Evolutionary conservation across 2,888 invertebrate genomes (phyloP).

Genomic region (Pseudococcus jackbeardsleyi): DNA sequence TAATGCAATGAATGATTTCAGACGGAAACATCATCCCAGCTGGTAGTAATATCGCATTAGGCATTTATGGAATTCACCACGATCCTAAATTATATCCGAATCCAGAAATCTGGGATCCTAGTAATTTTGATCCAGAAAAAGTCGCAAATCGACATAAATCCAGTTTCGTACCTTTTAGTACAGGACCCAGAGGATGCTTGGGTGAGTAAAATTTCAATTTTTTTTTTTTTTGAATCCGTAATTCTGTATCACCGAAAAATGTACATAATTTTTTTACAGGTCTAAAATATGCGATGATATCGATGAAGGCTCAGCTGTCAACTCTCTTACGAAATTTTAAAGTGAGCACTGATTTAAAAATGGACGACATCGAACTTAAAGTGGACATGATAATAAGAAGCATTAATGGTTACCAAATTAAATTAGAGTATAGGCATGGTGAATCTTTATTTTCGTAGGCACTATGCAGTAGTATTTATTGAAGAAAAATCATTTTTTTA

Average conservation of each 20-base stretch:
- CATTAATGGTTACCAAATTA: constrained; percentile 66
- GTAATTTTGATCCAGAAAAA: constrained; percentile 53
- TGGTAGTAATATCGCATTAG: constrained; percentile 36
- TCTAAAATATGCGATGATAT: constrained; percentile 67
- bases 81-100: constrained; percentile 47
- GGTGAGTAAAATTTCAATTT: neutral
- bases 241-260: neutral
- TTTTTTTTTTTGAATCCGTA: neutral
- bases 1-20: neutral
- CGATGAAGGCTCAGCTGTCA: constrained; percentile 67
- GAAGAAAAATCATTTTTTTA: neutral
- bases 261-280: constrained; percentile 62
- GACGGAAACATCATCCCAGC: constrained; percentile 43
- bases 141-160: constrained; percentile 46
- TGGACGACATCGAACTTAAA: constrained; percentile 66
- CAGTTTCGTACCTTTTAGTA: constrained; percentile 59
- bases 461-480: neutral
- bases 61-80: constrained; percentile 38
- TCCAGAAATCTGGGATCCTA: constrained; percentile 45
- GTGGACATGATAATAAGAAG: constrained; percentile 66
- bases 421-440: constrained; percentile 59
- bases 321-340: constrained; percentile 66
- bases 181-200: constrained; percentile 57
- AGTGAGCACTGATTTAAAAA: constrained; percentile 66
- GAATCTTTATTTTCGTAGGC: constrained; percentile 21